phyloP scores from a whole-genome alignment of 2,113 vertebrate genomes.

The Microtus pennsylvanicus region DNA sequence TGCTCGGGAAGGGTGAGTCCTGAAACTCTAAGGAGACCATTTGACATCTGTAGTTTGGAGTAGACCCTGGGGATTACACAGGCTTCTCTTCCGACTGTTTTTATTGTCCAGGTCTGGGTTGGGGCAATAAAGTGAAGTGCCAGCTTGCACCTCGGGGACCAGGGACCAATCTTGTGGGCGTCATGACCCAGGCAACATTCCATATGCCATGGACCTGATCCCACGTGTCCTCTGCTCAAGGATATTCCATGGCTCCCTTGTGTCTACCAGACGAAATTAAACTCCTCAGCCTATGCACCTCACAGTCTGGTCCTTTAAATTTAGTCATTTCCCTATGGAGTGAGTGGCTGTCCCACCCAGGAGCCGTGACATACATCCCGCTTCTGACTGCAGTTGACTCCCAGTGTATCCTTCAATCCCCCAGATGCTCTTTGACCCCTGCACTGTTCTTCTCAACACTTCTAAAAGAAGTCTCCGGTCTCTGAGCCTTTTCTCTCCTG shows the following conservation, averaged over 20 bases:
- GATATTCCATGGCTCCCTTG: background rate
- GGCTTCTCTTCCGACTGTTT: background rate
- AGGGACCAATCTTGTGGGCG: background rate
- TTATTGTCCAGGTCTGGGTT: background rate
- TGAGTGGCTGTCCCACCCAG: background rate
- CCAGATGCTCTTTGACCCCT: background rate
- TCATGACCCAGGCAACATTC: background rate
- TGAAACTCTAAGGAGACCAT: background rate
- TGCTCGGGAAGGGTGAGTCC: background rate
- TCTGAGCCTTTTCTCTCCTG: background rate
- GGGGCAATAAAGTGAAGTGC: slow-evolving; percentile 2
- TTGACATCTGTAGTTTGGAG: background rate
- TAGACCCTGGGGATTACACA: background rate
- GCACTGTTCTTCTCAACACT: background rate
- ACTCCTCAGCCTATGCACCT: background rate
- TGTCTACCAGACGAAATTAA: background rate
- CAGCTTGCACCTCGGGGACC: background rate
- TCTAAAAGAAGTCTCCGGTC: background rate
- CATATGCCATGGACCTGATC: background rate
- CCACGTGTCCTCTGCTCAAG: background rate
- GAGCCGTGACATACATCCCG: background rate
- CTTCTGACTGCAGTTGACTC: background rate
- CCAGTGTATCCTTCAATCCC: background rate
- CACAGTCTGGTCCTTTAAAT: background rate
- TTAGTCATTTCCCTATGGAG: background rate